phyloP scores from a whole-genome alignment of 2,888 invertebrate species.

The Melanophora roralis region DNA sequence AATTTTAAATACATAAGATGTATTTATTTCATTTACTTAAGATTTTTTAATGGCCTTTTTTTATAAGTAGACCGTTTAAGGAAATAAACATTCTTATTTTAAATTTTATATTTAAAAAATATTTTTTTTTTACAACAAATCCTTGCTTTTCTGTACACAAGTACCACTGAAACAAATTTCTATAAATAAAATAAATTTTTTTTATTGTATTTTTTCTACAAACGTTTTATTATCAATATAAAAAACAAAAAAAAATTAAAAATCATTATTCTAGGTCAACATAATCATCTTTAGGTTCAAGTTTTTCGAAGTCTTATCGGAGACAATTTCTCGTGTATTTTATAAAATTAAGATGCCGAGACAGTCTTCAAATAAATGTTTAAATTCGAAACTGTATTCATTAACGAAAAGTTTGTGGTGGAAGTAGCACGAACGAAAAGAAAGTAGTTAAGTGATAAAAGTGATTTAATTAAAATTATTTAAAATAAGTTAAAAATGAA shows the following conservation, averaged over 20 bases:
- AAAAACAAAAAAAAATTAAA: conserved; percentile 33
- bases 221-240: conserved; percentile 61
- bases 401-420: conserved; percentile 69
- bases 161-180: conserved; percentile 33
- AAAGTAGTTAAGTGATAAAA: conserved; percentile 24
- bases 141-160: conserved; percentile 5
- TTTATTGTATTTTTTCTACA: conserved; percentile 9
- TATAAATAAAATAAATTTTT: conserved; percentile 15
- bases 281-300: conserved; percentile 63
- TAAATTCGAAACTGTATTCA: conserved; percentile 62
- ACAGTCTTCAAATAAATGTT: conserved; percentile 55
- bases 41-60: conserved; percentile 5
- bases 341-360: conserved; percentile 17
- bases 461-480: conserved; percentile 12
- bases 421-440: conserved; percentile 66
- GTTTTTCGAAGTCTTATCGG: conserved; percentile 58
- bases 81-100: not conserved
- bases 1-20: too few species aligned
- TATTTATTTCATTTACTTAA: not conserved
- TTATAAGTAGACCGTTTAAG: conserved; percentile 34
- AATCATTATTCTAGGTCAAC: conserved; percentile 71
- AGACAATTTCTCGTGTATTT: conserved; percentile 27
- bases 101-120: not conserved
- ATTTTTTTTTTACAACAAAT: too few species aligned
- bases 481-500: conserved; percentile 69